Evolutionary conservation across 2,797 vertebrate genomes (phyloP), one percentile per base, ranked within the genome.

Genomic region (Phyllotis vaccarum): DNA sequence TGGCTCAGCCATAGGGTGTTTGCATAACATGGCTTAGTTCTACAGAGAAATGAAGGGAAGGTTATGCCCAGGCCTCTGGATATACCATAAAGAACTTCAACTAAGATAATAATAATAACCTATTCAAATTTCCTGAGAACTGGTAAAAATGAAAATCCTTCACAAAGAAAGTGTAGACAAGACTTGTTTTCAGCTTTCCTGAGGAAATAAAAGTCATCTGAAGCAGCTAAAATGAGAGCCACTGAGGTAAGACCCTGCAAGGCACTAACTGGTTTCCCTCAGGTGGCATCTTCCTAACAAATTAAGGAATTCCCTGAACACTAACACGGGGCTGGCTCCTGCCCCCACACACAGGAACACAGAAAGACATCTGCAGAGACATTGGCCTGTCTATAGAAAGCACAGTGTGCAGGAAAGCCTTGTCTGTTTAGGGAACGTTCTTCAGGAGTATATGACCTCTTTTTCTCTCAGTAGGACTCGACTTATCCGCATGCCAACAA

Each of bases 261-360:
- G 81, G 79, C 64, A 80, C 40, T 54, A 90, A 70, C 60, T 75
- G 91, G 75, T 81, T 93, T 60, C 17, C 46, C 75, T 89, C 78
- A 70, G 40, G 8, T 37, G 86, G 46, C 62, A 80, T 79, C 79
- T 75, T 70, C 58, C 90, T 86, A 75, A 52, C 64, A 91, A 82
- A 89, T 75, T 83, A 93, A 75, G 31, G 88, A 37, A 79, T 56
- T 86, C 72, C 64, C 49, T 87, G n/a, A 82, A 93, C n/a, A 81
- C 58, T 60, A 90, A 89, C 64, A 96, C 60, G 85, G 83, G 70
- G 29, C 7, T 94, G 90, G 54, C 72, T 40, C 40, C 37, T 56
- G 11, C 87, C 82, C 94, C 94, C 7, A 87, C 9, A 92, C 68
- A 91, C 27, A 89, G 21, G 70, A 56, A 95, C 62, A 68, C 24